Percentiles rank a stretch among this genome's conserved stretches.
Evolutionary conservation across 2,797 vertebrate species (phyloP).

Genomic region (Anomalospiza imberbis): DNA sequence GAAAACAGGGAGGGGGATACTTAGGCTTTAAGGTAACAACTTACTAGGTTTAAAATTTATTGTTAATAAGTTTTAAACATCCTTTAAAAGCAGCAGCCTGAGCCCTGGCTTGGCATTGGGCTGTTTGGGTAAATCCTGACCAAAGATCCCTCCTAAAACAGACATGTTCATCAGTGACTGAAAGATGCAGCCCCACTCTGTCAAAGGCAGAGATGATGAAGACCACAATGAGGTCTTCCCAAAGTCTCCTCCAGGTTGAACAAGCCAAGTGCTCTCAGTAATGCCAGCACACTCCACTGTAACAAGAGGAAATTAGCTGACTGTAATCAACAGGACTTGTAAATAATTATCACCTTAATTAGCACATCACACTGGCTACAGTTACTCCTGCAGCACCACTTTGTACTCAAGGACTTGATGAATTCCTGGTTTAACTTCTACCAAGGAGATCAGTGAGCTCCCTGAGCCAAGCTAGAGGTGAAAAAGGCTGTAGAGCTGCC

Average conservation of each 20-base stretch:
- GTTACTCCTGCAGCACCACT: background rate
- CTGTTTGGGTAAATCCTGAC: background rate
- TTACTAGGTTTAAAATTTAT: background rate
- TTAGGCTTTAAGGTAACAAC: background rate
- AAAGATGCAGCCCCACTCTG: background rate
- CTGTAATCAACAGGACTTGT: background rate
- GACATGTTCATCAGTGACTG: rapidly evolving
- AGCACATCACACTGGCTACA: background rate
- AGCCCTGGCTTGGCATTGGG: background rate
- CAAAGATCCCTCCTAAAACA: background rate
- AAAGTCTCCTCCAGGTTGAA: background rate
- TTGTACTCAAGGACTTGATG: background rate
- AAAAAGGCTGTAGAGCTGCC: background rate
- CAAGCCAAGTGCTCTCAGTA: background rate
- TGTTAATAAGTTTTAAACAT: background rate
- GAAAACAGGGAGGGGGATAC: constrained; percentile 44
- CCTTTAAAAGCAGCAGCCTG: background rate
- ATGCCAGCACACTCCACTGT: background rate
- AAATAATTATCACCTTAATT: background rate
- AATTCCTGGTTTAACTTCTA: background rate
- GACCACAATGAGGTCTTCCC: background rate
- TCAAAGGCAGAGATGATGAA: background rate
- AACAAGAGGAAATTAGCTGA: background rate
- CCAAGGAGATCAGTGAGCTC: background rate
- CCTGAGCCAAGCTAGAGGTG: background rate